Conservation (phyloP, 2,888 invertebrate genomes). For the Gerris lacustris region DNA sequence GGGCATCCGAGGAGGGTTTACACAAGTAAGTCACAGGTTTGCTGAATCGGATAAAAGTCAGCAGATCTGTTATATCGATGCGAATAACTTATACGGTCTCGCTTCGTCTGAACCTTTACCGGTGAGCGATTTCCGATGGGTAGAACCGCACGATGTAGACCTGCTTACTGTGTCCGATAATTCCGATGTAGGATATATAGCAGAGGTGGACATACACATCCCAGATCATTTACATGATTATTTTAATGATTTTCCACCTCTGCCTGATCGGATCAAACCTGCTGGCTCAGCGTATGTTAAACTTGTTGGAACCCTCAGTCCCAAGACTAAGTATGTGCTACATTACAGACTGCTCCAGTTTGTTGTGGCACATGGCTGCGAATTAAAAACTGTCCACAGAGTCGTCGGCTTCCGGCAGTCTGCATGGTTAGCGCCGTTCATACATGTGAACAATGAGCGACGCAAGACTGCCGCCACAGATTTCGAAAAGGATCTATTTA, state of each 20-base stretch:
- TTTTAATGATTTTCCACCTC: conserved; percentile 17
- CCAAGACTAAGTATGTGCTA: background rate
- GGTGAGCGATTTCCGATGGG: background rate
- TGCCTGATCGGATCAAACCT: conserved; percentile 14
- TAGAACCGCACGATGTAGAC: conserved; percentile 11
- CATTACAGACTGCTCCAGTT: background rate
- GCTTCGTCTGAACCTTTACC: background rate
- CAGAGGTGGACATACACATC: conserved; percentile 32
- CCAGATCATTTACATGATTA: conserved; percentile 16
- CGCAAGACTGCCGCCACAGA: background rate
- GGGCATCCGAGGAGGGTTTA: background rate
- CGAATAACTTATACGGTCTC: too few species aligned
- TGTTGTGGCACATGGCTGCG: conserved; percentile 22
- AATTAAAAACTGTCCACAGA: conserved; percentile 32
- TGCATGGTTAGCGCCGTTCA: conserved; percentile 30
- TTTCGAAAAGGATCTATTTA: background rate
- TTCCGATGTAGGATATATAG: conserved; percentile 30
- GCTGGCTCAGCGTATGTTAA: conserved; percentile 20
- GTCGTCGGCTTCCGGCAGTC: conserved; percentile 31
- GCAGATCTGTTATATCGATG: too few species aligned
- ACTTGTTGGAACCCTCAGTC: conserved; percentile 14
- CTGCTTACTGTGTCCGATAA: background rate
- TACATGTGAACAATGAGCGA: conserved; percentile 25
- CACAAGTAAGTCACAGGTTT: background rate
- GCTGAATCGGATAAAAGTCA: too few species aligned